Evolutionary conservation across 2,888 invertebrate species (phyloP).

Genomic region (Patella pellucida): DNA sequence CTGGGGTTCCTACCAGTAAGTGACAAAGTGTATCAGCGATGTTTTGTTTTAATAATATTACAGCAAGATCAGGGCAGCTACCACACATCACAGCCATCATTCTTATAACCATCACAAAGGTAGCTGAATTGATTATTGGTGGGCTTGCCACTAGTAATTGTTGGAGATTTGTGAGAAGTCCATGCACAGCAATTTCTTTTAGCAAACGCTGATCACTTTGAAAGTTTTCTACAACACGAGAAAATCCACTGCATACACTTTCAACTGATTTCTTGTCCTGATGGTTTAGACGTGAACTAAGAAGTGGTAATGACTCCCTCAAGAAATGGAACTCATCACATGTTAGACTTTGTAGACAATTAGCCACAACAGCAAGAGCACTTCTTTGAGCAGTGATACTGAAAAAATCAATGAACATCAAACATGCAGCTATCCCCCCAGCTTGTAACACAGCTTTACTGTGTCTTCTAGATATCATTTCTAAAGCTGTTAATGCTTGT

Average conservation of each 20-base stretch:
- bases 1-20: slow-evolving; percentile 87
- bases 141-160: slow-evolving; percentile 94
- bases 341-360: slow-evolving; percentile 95
- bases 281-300: slow-evolving; percentile 79
- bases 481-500: slow-evolving; percentile 95
- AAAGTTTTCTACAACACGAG: slow-evolving; percentile 95
- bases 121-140: slow-evolving; percentile 91
- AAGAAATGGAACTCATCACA: slow-evolving; percentile 95
- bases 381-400: slow-evolving; percentile 97
- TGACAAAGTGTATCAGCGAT: slow-evolving; percentile 96
- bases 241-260: slow-evolving; percentile 95
- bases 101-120: slow-evolving; percentile 95
- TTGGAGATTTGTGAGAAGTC: slow-evolving; percentile 89
- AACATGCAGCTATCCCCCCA: slow-evolving; percentile 93
- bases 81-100: slow-evolving; percentile 97
- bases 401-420: slow-evolving; percentile 98
- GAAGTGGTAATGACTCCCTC: slow-evolving; percentile 85
- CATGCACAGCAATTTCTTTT: slow-evolving; percentile 93
- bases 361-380: slow-evolving; percentile 95
- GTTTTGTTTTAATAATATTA: slow-evolving; percentile 89
- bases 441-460: slow-evolving; percentile 89
- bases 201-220: slow-evolving; percentile 90
- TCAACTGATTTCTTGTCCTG: slow-evolving; percentile 98
- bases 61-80: slow-evolving; percentile 93
- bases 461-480: slow-evolving; percentile 95